Percentiles rank a stretch among this genome's conserved stretches.
Evolutionary conservation across 2,888 invertebrate genomes (phyloP).

Genomic region (Scelioninae gen. 1): DNA sequence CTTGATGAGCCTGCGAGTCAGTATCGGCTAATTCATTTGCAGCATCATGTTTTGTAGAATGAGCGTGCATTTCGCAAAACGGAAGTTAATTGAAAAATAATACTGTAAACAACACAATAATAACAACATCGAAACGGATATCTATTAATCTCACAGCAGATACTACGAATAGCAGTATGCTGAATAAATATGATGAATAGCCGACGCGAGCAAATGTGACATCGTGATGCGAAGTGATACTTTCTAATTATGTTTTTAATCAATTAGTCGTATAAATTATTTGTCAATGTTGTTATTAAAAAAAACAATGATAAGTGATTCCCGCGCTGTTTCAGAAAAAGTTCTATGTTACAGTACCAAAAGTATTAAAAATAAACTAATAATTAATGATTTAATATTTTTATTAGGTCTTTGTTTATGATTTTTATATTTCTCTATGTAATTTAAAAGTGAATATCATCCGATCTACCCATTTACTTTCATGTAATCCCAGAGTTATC

Average conservation of each 20-base stretch:
- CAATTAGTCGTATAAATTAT: not conserved
- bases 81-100: conserved; percentile 49
- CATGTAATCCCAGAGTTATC: conserved; percentile 6
- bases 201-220: conserved; percentile 19
- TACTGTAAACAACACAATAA: conserved; percentile 41
- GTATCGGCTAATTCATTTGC: conserved; percentile 38
- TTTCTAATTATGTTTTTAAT: conserved; percentile 32
- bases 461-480: conserved; percentile 10
- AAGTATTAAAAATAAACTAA: no score
- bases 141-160: conserved; percentile 39
- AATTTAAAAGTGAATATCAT: not conserved
- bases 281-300: no score
- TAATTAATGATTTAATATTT: no score
- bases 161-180: conserved; percentile 11
- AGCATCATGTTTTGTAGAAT: conserved; percentile 32
- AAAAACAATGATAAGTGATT: not conserved
- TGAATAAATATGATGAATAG: conserved; percentile 41
- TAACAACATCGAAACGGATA: conserved; percentile 40
- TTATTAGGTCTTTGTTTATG: no score
- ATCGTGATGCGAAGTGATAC: conserved; percentile 5
- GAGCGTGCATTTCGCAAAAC: conserved; percentile 24
- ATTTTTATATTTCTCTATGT: no score
- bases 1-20: conserved; percentile 33
- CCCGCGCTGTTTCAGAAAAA: not conserved
- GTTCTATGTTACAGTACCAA: not conserved